Evolutionary conservation across 2,888 invertebrate genomes (phyloP).

Genomic region (Volucella zonaria): DNA sequence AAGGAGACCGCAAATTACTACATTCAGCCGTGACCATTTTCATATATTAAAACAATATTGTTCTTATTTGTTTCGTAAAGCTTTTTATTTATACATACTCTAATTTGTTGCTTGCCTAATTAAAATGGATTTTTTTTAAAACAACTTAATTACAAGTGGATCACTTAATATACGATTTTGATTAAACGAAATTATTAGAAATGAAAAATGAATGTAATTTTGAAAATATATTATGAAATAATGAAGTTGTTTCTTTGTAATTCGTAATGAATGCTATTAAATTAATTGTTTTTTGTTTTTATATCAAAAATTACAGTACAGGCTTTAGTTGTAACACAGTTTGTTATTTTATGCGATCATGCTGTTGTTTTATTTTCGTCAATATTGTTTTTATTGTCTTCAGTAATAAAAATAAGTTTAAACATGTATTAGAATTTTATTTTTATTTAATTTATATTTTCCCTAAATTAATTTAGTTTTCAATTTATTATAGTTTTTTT

Average conservation of each 20-base stretch:
- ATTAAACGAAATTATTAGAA: slow-evolving; percentile 46
- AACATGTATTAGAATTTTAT: slow-evolving; percentile 28
- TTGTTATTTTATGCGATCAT: slow-evolving; percentile 63
- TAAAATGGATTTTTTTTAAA: slow-evolving; percentile 52
- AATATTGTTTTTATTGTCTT: slow-evolving; percentile 67
- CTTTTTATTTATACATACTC: slow-evolving; percentile 59
- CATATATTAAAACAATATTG: neutral
- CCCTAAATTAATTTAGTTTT: slow-evolving; percentile 8
- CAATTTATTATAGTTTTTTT: neutral
- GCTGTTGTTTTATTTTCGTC: slow-evolving; percentile 53
- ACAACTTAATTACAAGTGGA: slow-evolving; percentile 50
- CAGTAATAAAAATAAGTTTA: slow-evolving; percentile 56
- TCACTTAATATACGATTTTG: slow-evolving; percentile 48
- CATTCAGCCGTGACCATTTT: too few relatives aligned
- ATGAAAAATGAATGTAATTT: slow-evolving; percentile 47
- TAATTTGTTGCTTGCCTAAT: slow-evolving; percentile 52
- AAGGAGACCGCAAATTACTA: too few relatives aligned
- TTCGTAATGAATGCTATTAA: slow-evolving; percentile 10
- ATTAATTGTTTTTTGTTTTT: slow-evolving; percentile 18
- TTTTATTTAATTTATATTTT: slow-evolving; percentile 30
- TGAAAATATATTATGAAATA: slow-evolving; percentile 46
- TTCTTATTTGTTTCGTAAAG: slow-evolving; percentile 54
- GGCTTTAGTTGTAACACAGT: slow-evolving; percentile 69
- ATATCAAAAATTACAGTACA: slow-evolving; percentile 59
- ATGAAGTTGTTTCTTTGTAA: slow-evolving; percentile 35